Evolutionary conservation across 2,888 invertebrate species (phyloP).

Genomic region (Cantharis lateralis): DNA sequence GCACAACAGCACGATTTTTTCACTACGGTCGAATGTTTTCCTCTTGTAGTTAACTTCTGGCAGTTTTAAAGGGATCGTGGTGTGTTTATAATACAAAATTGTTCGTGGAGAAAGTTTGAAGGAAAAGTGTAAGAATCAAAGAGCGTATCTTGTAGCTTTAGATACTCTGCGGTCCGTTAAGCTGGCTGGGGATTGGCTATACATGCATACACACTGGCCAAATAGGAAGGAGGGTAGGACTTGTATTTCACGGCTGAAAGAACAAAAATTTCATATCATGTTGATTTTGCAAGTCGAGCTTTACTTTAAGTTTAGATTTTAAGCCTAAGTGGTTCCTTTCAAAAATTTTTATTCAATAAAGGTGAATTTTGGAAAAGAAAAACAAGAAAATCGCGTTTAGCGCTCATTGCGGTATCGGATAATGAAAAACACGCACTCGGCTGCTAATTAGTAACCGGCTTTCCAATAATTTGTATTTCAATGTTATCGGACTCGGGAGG

Average conservation of each 20-base stretch:
- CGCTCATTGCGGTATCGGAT: not conserved
- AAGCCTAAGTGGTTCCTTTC: slow-evolving; percentile 36
- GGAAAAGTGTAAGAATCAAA: slow-evolving; percentile 17
- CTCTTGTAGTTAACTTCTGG: not conserved
- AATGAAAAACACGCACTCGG: not conserved
- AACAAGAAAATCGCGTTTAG: not conserved
- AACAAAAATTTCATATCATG: slow-evolving; percentile 54
- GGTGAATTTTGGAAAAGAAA: not conserved
- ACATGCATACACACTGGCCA: slow-evolving; percentile 9
- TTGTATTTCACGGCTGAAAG: slow-evolving; percentile 49
- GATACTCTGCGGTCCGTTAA: slow-evolving; percentile 25
- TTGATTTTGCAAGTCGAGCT: slow-evolving; percentile 48
- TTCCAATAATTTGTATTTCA: not conserved
- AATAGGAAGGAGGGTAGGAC: slow-evolving; percentile 35
- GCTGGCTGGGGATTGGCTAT: slow-evolving; percentile 6
- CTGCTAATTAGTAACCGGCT: not conserved
- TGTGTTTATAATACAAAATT: slow-evolving; percentile 1
- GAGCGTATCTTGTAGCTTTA: slow-evolving; percentile 20
- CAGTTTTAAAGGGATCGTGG: not conserved
- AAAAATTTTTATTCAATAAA: not conserved
- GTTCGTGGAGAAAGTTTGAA: slow-evolving; percentile 4
- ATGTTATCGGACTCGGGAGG: not conserved
- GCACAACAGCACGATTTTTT: not conserved
- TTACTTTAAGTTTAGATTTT: slow-evolving; percentile 40
- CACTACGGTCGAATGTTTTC: too few relatives aligned